These are phyloP conservation scores for Cryptocephalus primarius DNA, from an alignment of 2,888 invertebrate genomes.

Conservation along the genomic window DNA sequence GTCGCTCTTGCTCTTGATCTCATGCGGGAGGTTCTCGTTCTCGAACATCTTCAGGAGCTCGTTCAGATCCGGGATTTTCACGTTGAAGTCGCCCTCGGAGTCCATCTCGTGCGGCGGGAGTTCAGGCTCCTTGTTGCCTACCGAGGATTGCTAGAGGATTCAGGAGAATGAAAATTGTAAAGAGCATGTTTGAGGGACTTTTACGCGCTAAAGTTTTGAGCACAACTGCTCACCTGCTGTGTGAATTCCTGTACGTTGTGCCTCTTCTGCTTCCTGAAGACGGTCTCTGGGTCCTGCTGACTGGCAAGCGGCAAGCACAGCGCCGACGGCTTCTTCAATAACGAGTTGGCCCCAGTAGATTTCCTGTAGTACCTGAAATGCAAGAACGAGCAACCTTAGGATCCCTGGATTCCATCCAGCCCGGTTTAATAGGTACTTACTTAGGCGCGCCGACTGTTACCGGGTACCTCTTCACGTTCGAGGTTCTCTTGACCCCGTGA, in stretches of 20 bases:
- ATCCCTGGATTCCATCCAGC: neutral
- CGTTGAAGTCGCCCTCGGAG: constrained; percentile 16
- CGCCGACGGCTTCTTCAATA: constrained; percentile 28
- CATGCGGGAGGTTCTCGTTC: constrained; percentile 4
- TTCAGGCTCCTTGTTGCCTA: neutral
- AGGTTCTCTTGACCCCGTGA: neutral
- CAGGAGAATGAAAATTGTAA: no score
- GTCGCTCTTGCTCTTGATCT: constrained; percentile 9
- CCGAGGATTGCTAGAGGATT: no score
- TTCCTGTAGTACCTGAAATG: constrained; percentile 12
- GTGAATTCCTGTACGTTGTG: neutral
- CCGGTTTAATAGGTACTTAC: neutral
- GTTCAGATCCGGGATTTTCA: constrained; percentile 11
- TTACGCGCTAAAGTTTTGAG: no score
- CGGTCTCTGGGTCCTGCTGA: constrained; percentile 27
- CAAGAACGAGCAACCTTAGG: neutral
- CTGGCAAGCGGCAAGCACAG: constrained; percentile 28
- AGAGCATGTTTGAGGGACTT: no score
- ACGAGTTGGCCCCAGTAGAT: constrained; percentile 11
- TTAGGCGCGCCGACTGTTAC: neutral
- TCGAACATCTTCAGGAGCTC: constrained; percentile 13
- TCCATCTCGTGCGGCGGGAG: constrained; percentile 8
- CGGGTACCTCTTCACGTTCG: neutral
- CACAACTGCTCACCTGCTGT: no score
- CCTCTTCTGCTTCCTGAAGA: constrained; percentile 13